Evolutionary conservation across 2,888 invertebrate species (phyloP), one percentile per base, ranked within the genome.

Genomic region (Podabrus alpinus): DNA sequence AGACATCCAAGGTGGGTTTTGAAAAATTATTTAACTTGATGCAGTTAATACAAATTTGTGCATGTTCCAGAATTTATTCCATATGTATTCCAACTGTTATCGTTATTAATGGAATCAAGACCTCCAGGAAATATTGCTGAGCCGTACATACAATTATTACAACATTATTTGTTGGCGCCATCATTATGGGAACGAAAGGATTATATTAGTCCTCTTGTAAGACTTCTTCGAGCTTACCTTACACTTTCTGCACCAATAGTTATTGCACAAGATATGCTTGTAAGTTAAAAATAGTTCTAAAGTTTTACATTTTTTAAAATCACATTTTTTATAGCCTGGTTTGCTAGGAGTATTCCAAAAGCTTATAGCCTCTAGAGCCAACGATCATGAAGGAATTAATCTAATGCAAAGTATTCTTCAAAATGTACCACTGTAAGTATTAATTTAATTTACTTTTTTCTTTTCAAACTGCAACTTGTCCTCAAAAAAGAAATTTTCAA

Each of bases 11-110:
- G 95, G 95, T 95, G 85, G 73, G n/a, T 45, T n/a, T n/a, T 45
- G 72, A 71, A 21, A 64, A 61, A 61, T 60, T 4, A 64, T 19
- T 64, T n/a, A 11, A n/a, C 9, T 13, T 64, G 19, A 19, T 19
- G 21, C 1, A 64, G n/a, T n/a, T 64, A 64, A 19, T 4, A 21
- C 13, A 19, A 17, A 62, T 15, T 45, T 9, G n/a, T n/a, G n/a
- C n/a, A n/a, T n/a, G n/a, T 81, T 79, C 17, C 90, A 92, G 99
- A 99, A 87, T 98, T 99, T 89, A 95, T 98, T 88, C 99, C 99
- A 0, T 99, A 99, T 88, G 97, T 98, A 66, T 98, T 99, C 87
- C 99, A 99, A 95, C 93, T 99, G 88, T 89, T 99, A 60, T 96
- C 98, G 0, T 89, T 98, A 16, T 88, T 98, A 73, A 90, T 99